Conservation (phyloP, 2,797 vertebrate species). For the Fratercula arctica region DNA sequence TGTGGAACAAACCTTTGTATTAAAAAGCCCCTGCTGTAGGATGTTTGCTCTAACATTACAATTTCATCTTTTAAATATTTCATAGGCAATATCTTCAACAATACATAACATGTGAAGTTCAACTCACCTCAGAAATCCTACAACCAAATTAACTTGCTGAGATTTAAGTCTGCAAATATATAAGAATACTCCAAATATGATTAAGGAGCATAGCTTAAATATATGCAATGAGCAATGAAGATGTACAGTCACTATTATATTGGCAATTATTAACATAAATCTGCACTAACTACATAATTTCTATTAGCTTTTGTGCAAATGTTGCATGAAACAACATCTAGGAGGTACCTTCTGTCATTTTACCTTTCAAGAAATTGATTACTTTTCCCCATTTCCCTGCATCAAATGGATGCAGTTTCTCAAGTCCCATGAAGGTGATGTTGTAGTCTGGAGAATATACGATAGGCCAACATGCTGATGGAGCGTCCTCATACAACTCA, state of each 20-base stretch:
- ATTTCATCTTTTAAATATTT: background rate
- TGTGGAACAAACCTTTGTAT: background rate
- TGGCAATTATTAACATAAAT: background rate
- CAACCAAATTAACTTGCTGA: background rate
- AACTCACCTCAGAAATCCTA: background rate
- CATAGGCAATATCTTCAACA: background rate
- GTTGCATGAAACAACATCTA: background rate
- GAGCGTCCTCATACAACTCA: constrained; percentile 81
- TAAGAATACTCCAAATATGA: background rate
- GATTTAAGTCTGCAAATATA: background rate
- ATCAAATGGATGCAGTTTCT: constrained; percentile 96
- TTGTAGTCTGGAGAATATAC: constrained; percentile 94
- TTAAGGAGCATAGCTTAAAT: background rate
- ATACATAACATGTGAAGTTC: background rate
- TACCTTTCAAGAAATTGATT: constrained; percentile 93
- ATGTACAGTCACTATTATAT: background rate
- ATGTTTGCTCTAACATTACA: background rate
- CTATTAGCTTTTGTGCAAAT: background rate
- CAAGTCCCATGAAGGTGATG: constrained; percentile 95
- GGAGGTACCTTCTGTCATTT: background rate
- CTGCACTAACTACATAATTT: background rate
- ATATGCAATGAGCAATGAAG: background rate
- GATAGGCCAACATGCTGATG: constrained; percentile 84
- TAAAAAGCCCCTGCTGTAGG: background rate
- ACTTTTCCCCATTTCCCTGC: constrained; percentile 97